These are phyloP conservation scores for Tenualosa ilisha DNA, from an alignment of 2,797 vertebrate species.

Conservation along the genomic window DNA sequence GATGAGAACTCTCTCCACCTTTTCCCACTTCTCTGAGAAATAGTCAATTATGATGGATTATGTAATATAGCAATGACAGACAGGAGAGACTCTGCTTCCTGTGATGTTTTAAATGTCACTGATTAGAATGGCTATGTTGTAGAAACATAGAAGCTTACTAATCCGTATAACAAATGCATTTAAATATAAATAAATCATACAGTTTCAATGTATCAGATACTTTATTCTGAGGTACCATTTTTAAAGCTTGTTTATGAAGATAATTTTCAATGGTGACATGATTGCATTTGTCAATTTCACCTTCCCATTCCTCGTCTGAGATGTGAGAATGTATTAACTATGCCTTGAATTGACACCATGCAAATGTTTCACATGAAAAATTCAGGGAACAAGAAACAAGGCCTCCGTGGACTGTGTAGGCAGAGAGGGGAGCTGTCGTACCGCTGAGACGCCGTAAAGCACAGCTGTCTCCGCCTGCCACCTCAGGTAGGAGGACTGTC, in stretches of 20 bases:
- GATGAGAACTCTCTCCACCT: neutral
- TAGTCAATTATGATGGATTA: neutral
- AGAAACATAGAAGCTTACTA: neutral
- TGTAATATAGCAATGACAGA: neutral
- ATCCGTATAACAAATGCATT: neutral
- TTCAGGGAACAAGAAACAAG: constrained; percentile 74
- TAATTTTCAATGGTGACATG: neutral
- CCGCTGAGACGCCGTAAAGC: constrained; percentile 69
- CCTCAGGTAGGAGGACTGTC: constrained; percentile 73
- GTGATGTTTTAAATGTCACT: neutral
- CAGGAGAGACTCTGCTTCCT: neutral
- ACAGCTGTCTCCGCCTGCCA: constrained; percentile 70
- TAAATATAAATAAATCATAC: neutral
- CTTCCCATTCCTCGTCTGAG: neutral
- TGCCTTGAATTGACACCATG: constrained; percentile 64
- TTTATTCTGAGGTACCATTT: neutral
- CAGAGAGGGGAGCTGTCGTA: constrained; percentile 64
- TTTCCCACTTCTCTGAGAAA: neutral
- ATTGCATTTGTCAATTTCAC: constrained; percentile 10
- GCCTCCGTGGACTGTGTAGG: constrained; percentile 60
- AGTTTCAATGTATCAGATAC: neutral
- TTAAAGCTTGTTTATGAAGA: neutral
- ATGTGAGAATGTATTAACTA: neutral
- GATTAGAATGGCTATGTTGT: neutral
- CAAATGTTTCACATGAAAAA: constrained; percentile 72